Base-by-base conservation (phyloP, 2,113 vertebrate species). In the Melospiza melodia region DNA sequence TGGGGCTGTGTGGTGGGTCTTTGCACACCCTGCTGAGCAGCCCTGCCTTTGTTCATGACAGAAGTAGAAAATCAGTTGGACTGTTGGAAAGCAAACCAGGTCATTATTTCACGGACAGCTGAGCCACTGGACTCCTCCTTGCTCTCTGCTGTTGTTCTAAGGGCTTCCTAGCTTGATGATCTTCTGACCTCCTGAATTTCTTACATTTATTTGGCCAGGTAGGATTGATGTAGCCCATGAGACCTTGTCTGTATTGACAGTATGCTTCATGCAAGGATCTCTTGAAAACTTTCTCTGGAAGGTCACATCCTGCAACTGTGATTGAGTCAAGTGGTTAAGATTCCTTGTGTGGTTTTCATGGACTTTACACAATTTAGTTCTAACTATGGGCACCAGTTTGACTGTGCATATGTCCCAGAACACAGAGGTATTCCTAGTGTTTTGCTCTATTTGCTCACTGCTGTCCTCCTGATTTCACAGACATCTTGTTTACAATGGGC, bases 171-270 rank as follows among this genome's bases (percentile, higher is more conserved):
- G 92, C 80, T 72, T 59, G 74, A 57, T 93, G 90, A 89, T 87
- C 77, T 90, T 87, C 77, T 90, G 79, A 92, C 72, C 22, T 87
- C 52, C 51, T 91, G 76, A 58, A 82, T 91, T 92, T 61, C 82
- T 90, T 91, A n/a, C 59, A 58, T 80, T 84, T 66, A 43, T 62
- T 95, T 49, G 82, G 16, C 6, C 68, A 84, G 49, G 31, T 49
- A 79, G 46, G 65, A 71, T 11, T 61, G 74, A 41, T 5, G 4
- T n/a, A 61, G 19, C 30, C 62, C 18, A 8, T 35, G 67, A 90
- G 21, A 80, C 7, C 17, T 95, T 51, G 18, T 49, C 46, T 81
- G 6, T 72, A 83, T 57, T 17, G 39, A 57, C 74, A 41, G 19
- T 18, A 44, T 39, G 37, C 16, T 95, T 91, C 49, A 66, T 37